Evolutionary conservation across 2,797 vertebrate genomes (phyloP), one percentile per base, ranked within the genome.

Genomic region (Lagocephalus sceleratus): DNA sequence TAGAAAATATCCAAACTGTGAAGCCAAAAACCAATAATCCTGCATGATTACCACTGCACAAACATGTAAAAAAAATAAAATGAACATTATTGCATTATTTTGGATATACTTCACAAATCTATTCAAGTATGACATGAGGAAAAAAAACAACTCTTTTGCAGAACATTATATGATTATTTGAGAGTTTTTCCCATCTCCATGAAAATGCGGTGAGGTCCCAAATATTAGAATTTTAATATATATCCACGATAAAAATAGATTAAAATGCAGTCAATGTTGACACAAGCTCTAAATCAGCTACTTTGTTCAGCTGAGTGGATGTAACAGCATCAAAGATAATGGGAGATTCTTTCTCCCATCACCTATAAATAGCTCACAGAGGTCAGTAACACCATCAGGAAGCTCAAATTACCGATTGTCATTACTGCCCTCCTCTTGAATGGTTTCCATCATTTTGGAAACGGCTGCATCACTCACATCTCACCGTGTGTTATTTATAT

Each of bases 401-500:
- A 53, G 52, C 17, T 43, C 57, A 50, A 58, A 61, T 65, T 62
- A 46, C 20, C 15, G 17, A 29, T 56, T 47, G 38, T 47, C 21
- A 56, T 60, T 56, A 57, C 54, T 61, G 50, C 45, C 38, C 6
- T 17, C 54, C 21, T 35, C 40, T 17, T 42, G 10, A 47, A 46
- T 45, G 15, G 9, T 51, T 50, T 32, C 44, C 6, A 61, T 56
- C 56, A 47, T 68, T 75, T 53, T 47, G 47, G 40, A 62, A 29
- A 41, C 29, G 16, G 20, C n/a, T 32, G 21, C 49, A 63, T 54
- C 54, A 26, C 48, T 63, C 51, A 39, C 32, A 35, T 58, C 45
- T 61, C 77, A 25, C 48, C 22, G 22, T 55, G 66, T 64, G 54
- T 63, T 74, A 68, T 79, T 72, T 71, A 54, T 52, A 62, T 62